Evolutionary conservation across 2,888 invertebrate species (phyloP), one percentile per base, ranked within the genome.

Genomic region (Notodonta dromedarius): DNA sequence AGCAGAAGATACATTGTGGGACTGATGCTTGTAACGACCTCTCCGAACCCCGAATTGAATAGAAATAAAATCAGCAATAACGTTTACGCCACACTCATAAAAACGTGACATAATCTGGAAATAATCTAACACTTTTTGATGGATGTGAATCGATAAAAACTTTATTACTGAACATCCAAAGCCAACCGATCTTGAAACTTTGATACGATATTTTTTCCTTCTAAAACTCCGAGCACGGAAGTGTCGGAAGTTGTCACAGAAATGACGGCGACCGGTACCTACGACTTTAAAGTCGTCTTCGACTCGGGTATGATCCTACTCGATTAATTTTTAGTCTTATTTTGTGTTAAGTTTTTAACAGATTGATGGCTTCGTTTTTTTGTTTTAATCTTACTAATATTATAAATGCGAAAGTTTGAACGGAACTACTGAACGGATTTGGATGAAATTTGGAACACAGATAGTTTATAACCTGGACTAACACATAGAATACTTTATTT

Each of bases 71-170:
- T 52, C 32, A 11, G 32, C 13, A 32, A 5, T 52, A 52, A 24
- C 51, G 5, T 52, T 52, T 16, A 50, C 14, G 32, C 12, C 12
- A 3, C 32, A 4, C 52, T 9, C 12, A 52, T 32, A 52, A 32
- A 32, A 52, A 52, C 57, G 57, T 63, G 66, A 67, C 68, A 48
- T 55, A 67, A 24, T 58, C 71, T 75, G 78, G 78, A 76, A 76
- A 82, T 77, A 80, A 78, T 77, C 72, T 66, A 76, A 64, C 69
- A 65, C 63, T 67, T 65, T 77, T 79, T 82, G 83, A 83, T 82
- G 74, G 82, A 83, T 83, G 78, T 67, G 77, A 82, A 80, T 73
- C 77, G 80, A 84, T 84, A 69, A 70, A 79, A 84, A 84, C 79
- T 83, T 84, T 82, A 70, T 79, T 79, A 80, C 80, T 76, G 79